Evolutionary conservation across 1,140 invertebrate genomes (phyloP), one percentile per base, ranked within the genome.

Genomic region (Calliphora vicina): DNA sequence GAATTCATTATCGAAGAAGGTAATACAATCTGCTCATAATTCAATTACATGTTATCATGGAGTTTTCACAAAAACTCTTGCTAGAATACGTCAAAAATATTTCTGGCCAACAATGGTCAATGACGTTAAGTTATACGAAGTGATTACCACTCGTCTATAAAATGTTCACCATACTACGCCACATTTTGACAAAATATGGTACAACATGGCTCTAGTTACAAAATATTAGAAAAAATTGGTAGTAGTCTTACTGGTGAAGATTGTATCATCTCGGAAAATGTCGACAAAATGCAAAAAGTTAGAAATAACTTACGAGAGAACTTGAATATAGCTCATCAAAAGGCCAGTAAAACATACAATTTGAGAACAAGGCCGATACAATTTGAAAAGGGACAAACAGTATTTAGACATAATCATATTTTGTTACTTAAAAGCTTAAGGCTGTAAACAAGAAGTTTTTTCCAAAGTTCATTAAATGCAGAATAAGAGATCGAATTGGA

Each of bases 81-180:
- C 72, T 1, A 27, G 72, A 15, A 35, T 74, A 74, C 27, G 72
- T 27, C 26, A 74, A 15, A 74, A 74, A 74, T 74, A 74, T 74
- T 74, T n/a, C 5, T 74, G 72, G 72, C 72, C 27, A 27, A 35
- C 27, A 74, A 74, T 35, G 27, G 29, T 23, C 27, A 74, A 35
- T n/a, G 72, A 74, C 15, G 29, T 74, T 1, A 74, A 74, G 17
- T 17, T 29, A 35, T 74, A 74, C n/a, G 67, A 9, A 42, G 42
- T 6, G 29, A 78, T 78, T 78, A 29, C 5, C 74, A 78, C 17
- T 35, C 27, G 8, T 42, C 27, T 35, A 29, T 29, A 29, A 29
- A 29, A 29, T 29, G 29, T 29, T 29, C 29, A 29, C 29, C 29
- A 3, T 29, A 78, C 29, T 42, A 35, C 27, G 42, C 29, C 15